Base-by-base conservation (phyloP, 64 coral and sea anemone species). In the Platygyra sinensis region DNA sequence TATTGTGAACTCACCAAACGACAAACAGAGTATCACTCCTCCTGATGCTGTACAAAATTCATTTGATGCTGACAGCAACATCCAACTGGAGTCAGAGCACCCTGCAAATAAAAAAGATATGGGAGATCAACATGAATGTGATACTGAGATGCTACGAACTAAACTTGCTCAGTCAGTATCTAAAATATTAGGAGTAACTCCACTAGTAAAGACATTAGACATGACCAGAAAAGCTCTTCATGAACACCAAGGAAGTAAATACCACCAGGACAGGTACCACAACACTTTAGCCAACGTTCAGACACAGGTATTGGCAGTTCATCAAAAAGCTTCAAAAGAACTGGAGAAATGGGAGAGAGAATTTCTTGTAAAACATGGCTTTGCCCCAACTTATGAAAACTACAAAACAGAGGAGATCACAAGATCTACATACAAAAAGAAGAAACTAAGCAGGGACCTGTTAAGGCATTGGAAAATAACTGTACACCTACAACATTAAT, bases 401-500 rank as follows among this genome's bases (percentile, higher is more conserved):
- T 75, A 38, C 32, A 5, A 75, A 75, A 0, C 10, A 13, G 73
- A 75, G 28, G 31, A 10, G 15, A 36, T 2, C 2, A 17, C 39
- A 14, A 75, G 39, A 75, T 13, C 30, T 0, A 1, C 73, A 36
- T 75, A 75, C 73, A 75, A 36, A 31, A 75, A 39, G 33, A 75
- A 17, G 32, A 75, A 75, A 75, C 18, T 39, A 13, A 75, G 73
- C 73, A 75, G 33, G 73, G 30, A 75, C 10, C 73, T 75, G 13
- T 42, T 75, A 13, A 75, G 27, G 27, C 33, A 75, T 25, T 75
- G 73, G 73, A 75, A 75, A 75, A 75, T 75, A 75, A 75, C 73
- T 38, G 73, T 75, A 2, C 73, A 75, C 33, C 73, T 42, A 30
- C 33, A 42, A n/a, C n/a, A n/a, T n/a, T n/a, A n/a, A 18, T 75